Evolutionary conservation across 1,140 invertebrate genomes (phyloP), one percentile per base, ranked within the genome.

Genomic region (Zaprionus capensis): DNA sequence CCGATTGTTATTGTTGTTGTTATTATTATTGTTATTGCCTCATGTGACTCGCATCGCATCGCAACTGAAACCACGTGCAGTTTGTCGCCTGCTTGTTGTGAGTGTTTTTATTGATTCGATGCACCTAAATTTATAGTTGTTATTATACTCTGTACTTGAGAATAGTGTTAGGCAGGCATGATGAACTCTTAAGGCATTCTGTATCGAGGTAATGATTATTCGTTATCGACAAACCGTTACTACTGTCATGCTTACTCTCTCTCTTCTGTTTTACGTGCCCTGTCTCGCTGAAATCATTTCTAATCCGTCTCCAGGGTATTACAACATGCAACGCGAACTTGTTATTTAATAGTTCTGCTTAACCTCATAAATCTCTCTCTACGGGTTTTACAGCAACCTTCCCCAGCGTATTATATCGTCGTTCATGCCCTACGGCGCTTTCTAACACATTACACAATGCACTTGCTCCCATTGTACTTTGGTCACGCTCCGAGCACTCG

Each of bases 51-150:
- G 38, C 26, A 17, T 7, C 12, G 59, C 63, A 51, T 20, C 4
- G 22, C 41, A 46, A 46, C 5, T 51, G 46, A 51, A 51, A 57
- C 38, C 65, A 67, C 66, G 66, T 69, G 66, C 66, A 61, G 14
- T 34, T 65, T 59, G 41, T 59, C 46, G 56, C 70, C 66, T 15
- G 71, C 57, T 44, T 26, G 11, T 17, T 56, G 38, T 56, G 38
- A 53, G 22, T 56, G 38, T 58, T 17, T 64, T 75, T 56, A 75
- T 75, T 75, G 67, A 70, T 75, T 75, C 11, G 51, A 34, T 62
- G 67, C 57, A 62, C 28, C 41, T 61, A 24, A 36, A 69, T 62
- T 68, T 59, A 34, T 28, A 64, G 20, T 64, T 64, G 68, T 71
- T 31, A 0, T 17, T 34, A 14, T 59, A 36, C 28, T 17, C 34